These are phyloP conservation scores for Cephus pygmeus DNA, from an alignment of 2,888 invertebrate genomes.

Conservation along the genomic window DNA sequence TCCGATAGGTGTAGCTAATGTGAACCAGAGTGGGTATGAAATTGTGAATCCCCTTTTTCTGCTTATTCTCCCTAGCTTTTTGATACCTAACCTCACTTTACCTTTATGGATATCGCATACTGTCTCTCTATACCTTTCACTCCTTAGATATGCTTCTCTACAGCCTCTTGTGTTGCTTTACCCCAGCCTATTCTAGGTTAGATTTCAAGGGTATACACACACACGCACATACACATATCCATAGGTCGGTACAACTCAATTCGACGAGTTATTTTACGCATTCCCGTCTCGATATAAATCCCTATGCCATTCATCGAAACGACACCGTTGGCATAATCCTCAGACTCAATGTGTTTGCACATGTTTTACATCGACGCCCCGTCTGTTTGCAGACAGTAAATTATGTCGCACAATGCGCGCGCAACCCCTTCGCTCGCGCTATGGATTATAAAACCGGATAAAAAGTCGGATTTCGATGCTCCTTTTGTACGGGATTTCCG, in stretches of 20 bases:
- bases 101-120: neutral
- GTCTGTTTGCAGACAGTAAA: conserved; percentile 66
- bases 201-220: neutral
- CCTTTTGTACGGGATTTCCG: conserved; percentile 1
- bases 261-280: conserved; percentile 50
- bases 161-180: neutral
- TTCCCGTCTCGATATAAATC: conserved; percentile 50
- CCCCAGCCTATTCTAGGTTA: neutral
- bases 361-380: conserved; percentile 55
- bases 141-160: neutral
- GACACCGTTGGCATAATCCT: conserved; percentile 34
- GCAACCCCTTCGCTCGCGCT: conserved; percentile 52
- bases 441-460: conserved; percentile 58
- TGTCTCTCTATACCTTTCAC: neutral
- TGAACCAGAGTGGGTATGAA: neutral
- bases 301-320: conserved; percentile 36
- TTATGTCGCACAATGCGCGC: conserved; percentile 60
- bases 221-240: neutral
- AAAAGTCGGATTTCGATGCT: conserved; percentile 21
- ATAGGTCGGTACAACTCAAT: conserved; percentile 42
- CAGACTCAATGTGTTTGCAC: conserved; percentile 45
- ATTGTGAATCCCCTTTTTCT: neutral
- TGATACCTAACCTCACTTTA: neutral
- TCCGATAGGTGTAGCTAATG: neutral
- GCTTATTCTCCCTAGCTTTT: neutral